phyloP scores from a whole-genome alignment of 2,888 invertebrate species.

The Drosophila tanythrix region DNA sequence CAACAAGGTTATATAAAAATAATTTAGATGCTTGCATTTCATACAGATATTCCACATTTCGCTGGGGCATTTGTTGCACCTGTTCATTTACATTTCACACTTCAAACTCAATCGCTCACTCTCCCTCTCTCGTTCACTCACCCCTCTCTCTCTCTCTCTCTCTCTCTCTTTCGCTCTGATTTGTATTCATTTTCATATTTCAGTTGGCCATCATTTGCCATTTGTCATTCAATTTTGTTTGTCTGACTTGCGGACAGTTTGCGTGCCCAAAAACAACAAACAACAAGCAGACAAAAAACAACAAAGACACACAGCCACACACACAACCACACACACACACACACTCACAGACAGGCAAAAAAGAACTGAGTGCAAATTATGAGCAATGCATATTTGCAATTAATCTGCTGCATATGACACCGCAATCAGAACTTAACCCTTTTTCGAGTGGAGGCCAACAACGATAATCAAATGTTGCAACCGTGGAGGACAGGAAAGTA shows the following conservation, averaged over 20 bases:
- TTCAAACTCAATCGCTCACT: slow-evolving; percentile 1
- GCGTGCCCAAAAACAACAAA: slow-evolving; percentile 28
- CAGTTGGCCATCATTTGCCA: slow-evolving; percentile 50
- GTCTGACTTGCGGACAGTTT: slow-evolving; percentile 44
- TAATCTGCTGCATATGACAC: slow-evolving; percentile 80
- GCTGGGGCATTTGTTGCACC: slow-evolving; percentile 22
- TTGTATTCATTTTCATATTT: slow-evolving; percentile 11
- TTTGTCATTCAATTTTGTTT: slow-evolving; percentile 27
- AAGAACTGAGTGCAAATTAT: slow-evolving; percentile 64
- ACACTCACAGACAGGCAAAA: background rate
- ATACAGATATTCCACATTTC: background rate
- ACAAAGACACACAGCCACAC: background rate
- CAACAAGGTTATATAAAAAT: background rate
- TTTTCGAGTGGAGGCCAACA: slow-evolving; percentile 40
- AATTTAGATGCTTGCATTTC: background rate
- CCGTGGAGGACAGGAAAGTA: slow-evolving; percentile 23
- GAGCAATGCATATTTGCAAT: slow-evolving; percentile 75
- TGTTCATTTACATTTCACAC: slow-evolving; percentile 46
- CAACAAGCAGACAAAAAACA: background rate
- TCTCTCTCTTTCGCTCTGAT: background rate
- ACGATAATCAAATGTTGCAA: slow-evolving; percentile 75
- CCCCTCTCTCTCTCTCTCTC: background rate
- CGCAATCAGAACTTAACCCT: slow-evolving; percentile 77
- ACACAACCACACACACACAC: background rate
- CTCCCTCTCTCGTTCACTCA: background rate